phyloP scores from a whole-genome alignment of 2,888 invertebrate genomes.

The Pycnomerus fuliginosus region DNA sequence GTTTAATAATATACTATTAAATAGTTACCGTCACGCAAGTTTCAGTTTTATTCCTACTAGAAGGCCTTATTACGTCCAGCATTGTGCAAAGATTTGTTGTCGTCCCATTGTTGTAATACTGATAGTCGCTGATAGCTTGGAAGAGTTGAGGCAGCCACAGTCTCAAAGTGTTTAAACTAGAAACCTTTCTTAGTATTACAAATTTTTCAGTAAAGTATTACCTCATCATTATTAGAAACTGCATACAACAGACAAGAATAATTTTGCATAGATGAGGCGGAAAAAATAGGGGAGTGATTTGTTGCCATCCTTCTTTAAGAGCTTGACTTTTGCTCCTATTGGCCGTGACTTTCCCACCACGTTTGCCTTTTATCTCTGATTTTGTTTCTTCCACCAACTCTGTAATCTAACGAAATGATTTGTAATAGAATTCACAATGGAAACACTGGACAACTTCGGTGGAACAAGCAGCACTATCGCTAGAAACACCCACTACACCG shows the following conservation, averaged over 20 bases:
- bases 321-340: slow-evolving; percentile 51
- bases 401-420: too few species aligned
- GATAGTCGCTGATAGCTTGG: slow-evolving; percentile 61
- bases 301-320: slow-evolving; percentile 60
- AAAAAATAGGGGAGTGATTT: slow-evolving; percentile 65
- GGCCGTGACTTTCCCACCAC: slow-evolving; percentile 41
- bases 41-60: too few species aligned
- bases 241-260: slow-evolving; percentile 63
- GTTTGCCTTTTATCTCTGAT: slow-evolving; percentile 5
- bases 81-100: slow-evolving; percentile 53
- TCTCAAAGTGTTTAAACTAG: slow-evolving; percentile 71
- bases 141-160: slow-evolving; percentile 88
- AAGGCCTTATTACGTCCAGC: slow-evolving; percentile 51
- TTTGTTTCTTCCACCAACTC: slow-evolving; percentile 45
- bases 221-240: slow-evolving; percentile 68
- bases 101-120: slow-evolving; percentile 38
- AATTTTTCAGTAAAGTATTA: slow-evolving; percentile 40
- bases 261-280: slow-evolving; percentile 63
- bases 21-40: too few species aligned
- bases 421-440: too few species aligned
- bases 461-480: too few species aligned
- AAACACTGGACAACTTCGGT: too few species aligned
- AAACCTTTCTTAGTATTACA: background rate
- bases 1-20: too few species aligned
- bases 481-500: too few species aligned